phyloP scores from a whole-genome alignment of 2,888 invertebrate species.

The Sicus ferrugineus region DNA sequence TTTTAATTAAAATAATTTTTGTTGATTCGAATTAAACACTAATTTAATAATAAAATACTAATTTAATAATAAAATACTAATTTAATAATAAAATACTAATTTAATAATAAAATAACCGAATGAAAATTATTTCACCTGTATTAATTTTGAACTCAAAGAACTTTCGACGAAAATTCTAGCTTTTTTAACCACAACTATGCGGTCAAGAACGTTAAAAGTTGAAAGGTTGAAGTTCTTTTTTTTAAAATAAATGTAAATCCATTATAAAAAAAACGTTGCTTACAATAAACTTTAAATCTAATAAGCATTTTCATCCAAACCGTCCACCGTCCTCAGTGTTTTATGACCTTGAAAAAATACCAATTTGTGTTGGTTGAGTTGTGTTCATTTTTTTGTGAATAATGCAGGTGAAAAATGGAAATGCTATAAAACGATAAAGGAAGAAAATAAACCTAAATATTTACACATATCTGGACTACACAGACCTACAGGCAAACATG shows the following conservation, averaged over 20 bases:
- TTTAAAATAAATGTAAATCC: too few species aligned
- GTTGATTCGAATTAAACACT: background rate
- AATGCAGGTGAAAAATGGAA: constrained; percentile 14
- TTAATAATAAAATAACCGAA: too few species aligned
- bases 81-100: background rate
- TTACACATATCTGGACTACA: background rate
- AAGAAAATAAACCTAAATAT: background rate
- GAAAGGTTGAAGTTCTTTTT: too few species aligned
- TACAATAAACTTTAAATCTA: too few species aligned
- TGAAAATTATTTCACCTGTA: too few species aligned
- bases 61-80: background rate
- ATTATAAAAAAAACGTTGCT: background rate
- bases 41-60: background rate
- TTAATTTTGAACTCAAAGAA: too few species aligned
- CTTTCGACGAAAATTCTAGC: too few species aligned
- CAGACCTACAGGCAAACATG: background rate
- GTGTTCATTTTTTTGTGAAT: constrained; percentile 4
- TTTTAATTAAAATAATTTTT: too few species aligned
- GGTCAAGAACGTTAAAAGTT: too few species aligned
- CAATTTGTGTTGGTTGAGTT: constrained; percentile 22
- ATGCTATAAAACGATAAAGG: constrained; percentile 24
- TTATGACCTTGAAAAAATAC: constrained; percentile 35
- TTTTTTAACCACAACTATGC: too few species aligned
- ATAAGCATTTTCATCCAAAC: too few species aligned
- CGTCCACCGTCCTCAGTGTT: background rate